phyloP scores from a whole-genome alignment of 2,113 vertebrate species.

The Carassius gibelio region DNA sequence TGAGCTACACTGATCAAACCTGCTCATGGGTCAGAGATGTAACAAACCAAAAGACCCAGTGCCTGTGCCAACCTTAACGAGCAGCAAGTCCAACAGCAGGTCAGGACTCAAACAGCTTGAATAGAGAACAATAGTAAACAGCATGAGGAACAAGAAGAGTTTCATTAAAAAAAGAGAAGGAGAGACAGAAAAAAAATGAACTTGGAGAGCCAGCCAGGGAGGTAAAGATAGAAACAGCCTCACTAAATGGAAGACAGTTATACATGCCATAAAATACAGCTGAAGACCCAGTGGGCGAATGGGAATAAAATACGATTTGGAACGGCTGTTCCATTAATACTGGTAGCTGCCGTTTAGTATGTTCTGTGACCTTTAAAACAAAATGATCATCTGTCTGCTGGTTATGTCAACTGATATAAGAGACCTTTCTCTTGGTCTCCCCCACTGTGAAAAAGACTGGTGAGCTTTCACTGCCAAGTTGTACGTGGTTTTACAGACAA shows the following conservation, averaged over 20 bases:
- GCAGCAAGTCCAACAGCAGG: conserved; percentile 27
- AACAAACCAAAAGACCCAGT: conserved; percentile 22
- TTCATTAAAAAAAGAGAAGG: conserved; percentile 31
- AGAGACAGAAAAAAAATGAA: background rate
- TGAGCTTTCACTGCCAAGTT: too few relatives aligned
- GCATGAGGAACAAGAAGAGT: conserved; percentile 6
- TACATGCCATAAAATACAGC: background rate
- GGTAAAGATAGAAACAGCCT: background rate
- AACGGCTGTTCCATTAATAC: background rate
- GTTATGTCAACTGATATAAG: too few relatives aligned
- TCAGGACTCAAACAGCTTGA: background rate
- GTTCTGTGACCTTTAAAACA: conserved; percentile 33
- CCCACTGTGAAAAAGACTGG: too few relatives aligned
- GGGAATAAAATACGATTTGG: background rate
- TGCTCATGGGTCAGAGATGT: conserved; percentile 3
- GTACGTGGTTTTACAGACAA: background rate
- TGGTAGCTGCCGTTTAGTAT: background rate
- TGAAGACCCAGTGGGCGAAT: conserved; percentile 22
- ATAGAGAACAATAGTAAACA: conserved; percentile 17
- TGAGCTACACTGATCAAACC: conserved; percentile 35
- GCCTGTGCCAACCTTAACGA: conserved; percentile 24
- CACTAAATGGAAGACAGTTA: conserved; percentile 9
- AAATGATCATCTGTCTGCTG: conserved; percentile 17
- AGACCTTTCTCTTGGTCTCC: too few relatives aligned
- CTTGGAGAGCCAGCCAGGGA: background rate